Percentiles rank a stretch among this genome's conserved stretches.
Evolutionary conservation across 2,797 vertebrate genomes (phyloP).

Genomic region (Lindbergichthys nudifrons): DNA sequence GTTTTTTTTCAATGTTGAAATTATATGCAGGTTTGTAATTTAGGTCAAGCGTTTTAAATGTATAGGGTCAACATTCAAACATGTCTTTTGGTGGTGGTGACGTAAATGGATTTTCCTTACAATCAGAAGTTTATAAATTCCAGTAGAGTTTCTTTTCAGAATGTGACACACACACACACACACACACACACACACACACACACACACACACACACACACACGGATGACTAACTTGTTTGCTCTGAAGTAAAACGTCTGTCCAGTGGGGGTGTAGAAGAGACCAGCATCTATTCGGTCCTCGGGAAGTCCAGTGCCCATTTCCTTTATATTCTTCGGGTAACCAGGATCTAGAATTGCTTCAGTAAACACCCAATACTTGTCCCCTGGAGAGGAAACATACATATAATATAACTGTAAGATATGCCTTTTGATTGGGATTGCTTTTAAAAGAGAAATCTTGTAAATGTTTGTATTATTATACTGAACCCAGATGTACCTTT

Average conservation of each 20-base stretch:
- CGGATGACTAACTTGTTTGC: slow-evolving; percentile 87
- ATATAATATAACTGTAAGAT: background rate
- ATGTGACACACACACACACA: slow-evolving; percentile 7
- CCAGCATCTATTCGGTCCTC: slow-evolving; percentile 90
- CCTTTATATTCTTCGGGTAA: slow-evolving; percentile 88
- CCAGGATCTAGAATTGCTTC: slow-evolving; percentile 88
- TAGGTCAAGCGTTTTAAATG: slow-evolving; percentile 29
- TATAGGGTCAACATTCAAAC: slow-evolving; percentile 47
- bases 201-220: background rate
- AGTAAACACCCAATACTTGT: slow-evolving; percentile 91
- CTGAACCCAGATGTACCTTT: slow-evolving; percentile 84
- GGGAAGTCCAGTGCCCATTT: slow-evolving; percentile 90
- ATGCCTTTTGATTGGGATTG: background rate
- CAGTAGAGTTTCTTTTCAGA: background rate
- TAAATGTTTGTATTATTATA: background rate
- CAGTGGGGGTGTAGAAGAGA: slow-evolving; percentile 90
- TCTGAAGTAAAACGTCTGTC: slow-evolving; percentile 92
- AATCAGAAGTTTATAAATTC: slow-evolving; percentile 25
- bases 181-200: background rate
- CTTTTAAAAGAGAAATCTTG: background rate
- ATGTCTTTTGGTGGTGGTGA: slow-evolving; percentile 25
- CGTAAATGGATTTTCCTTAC: slow-evolving; percentile 26
- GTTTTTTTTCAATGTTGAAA: slow-evolving; percentile 38
- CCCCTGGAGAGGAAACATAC: slow-evolving; percentile 76
- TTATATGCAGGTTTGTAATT: slow-evolving; percentile 34